Conservation (phyloP, 2,888 invertebrate species). For the Cenopis cana region DNA sequence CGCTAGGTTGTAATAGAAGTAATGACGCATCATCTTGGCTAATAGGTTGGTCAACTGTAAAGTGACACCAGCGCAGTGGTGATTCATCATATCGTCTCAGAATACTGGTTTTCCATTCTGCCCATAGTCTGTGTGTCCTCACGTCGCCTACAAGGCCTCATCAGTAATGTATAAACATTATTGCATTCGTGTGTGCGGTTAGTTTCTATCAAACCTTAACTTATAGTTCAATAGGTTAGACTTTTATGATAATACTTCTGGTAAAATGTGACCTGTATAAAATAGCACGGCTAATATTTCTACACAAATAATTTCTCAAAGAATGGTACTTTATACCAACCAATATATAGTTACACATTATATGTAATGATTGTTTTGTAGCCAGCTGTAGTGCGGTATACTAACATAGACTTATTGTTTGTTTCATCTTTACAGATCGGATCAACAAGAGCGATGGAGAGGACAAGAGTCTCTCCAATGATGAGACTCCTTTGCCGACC, state of each 20-base stretch:
- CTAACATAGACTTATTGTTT: not conserved
- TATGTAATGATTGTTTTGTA: not conserved
- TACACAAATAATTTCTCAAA: not conserved
- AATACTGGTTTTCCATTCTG: slow-evolving; percentile 50
- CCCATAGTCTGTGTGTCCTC: slow-evolving; percentile 44
- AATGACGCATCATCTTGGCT: slow-evolving; percentile 69
- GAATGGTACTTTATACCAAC: not conserved
- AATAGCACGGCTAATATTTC: not conserved
- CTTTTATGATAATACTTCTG: too few species aligned
- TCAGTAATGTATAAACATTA: slow-evolving; percentile 26
- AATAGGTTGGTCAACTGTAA: slow-evolving; percentile 72
- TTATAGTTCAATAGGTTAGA: too few species aligned
- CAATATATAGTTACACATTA: not conserved
- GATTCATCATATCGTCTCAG: slow-evolving; percentile 66
- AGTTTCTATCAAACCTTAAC: slow-evolving; percentile 4
- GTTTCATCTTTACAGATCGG: slow-evolving; percentile 71
- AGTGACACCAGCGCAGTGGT: slow-evolving; percentile 62
- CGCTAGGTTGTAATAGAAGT: slow-evolving; percentile 56
- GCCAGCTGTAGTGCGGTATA: not conserved
- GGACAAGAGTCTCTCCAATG: slow-evolving; percentile 80
- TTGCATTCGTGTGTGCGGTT: slow-evolving; percentile 7
- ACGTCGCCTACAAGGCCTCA: slow-evolving; percentile 30
- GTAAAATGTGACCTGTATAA: too few species aligned
- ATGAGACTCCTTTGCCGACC: slow-evolving; percentile 80
- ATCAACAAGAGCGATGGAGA: slow-evolving; percentile 77